Base-by-base conservation (phyloP, 2,113 vertebrate species). In the Poicephalus gulielmi region DNA sequence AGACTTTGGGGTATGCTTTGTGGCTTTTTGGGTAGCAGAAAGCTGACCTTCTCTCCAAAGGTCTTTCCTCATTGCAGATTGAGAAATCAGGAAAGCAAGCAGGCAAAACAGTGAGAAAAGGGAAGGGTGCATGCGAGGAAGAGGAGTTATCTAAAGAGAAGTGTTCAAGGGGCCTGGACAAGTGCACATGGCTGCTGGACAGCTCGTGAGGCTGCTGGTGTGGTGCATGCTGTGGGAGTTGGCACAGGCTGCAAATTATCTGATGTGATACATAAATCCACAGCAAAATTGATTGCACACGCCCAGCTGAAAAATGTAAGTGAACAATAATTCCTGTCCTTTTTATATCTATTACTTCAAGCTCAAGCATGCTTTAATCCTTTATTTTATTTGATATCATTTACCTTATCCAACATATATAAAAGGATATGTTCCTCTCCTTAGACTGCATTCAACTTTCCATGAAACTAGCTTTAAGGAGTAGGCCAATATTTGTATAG, bases 221-320 rank as follows among this genome's bases (percentile, higher is more conserved):
- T 44, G 47, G 41, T 59, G 87, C 92, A 88, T 2, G 8, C 76
- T 73, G 17, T 55, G 83, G 95, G 88, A 94, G 92, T 57, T 96
- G 96, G 96, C 97, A 94, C 66, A 64, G 79, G 91, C 94, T 86
- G 71, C 30, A 88, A 96, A 75, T 90, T 35, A 93, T 76, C 64
- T 88, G 95, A 91, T 90, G 95, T 68, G 96, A 94, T 96, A 88
- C 86, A 66, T 86, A 93, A 98, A 97, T 95, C 95, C 96, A 85
- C 94, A 84, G 95, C 95, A 96, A 94, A 94, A 94, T 55, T 73
- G 80, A 89, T 88, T 94, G 97, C 93, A 97, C 97, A 98, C 98
- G 93, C 98, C 98, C 98, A 93, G 76, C 50, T 82, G 96, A 98
- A 98, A 98, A 98, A 98, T 98, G 98, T 97, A 96, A 97, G 97